phyloP scores from a whole-genome alignment of 2,888 invertebrate species.

The Apotomis turbidana region DNA sequence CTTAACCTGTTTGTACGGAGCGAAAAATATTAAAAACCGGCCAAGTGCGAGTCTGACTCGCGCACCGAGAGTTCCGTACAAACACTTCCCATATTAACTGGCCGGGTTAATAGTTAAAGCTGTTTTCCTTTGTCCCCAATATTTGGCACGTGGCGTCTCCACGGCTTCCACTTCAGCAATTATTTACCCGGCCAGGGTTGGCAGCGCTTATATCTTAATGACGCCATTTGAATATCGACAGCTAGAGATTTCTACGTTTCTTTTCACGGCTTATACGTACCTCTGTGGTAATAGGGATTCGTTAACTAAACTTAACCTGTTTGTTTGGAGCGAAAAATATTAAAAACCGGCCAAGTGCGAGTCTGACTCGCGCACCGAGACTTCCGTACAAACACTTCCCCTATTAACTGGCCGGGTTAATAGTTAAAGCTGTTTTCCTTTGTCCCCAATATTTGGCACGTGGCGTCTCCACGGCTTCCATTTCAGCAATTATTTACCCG shows the following conservation, averaged over 20 bases:
- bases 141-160: conserved; percentile 17
- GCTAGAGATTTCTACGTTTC: conserved; percentile 21
- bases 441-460: neutral
- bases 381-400: too few species aligned
- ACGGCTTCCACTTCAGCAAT: conserved; percentile 39
- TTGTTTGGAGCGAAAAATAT: too few species aligned
- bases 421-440: neutral
- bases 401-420: too few species aligned
- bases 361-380: too few species aligned
- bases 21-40: too few species aligned
- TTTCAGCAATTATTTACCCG: conserved; percentile 44
- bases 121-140: neutral
- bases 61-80: too few species aligned
- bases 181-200: conserved; percentile 42
- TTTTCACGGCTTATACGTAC: neutral
- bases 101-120: too few species aligned
- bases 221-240: conserved; percentile 57
- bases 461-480: conserved; percentile 32
- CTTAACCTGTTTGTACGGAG: too few species aligned
- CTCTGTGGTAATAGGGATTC: neutral
- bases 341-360: too few species aligned
- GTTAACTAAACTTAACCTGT: too few species aligned
- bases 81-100: too few species aligned
- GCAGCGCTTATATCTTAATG: conserved; percentile 59
- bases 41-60: too few species aligned